Conservation (phyloP, 2,888 invertebrate genomes). For the Actias luna region DNA sequence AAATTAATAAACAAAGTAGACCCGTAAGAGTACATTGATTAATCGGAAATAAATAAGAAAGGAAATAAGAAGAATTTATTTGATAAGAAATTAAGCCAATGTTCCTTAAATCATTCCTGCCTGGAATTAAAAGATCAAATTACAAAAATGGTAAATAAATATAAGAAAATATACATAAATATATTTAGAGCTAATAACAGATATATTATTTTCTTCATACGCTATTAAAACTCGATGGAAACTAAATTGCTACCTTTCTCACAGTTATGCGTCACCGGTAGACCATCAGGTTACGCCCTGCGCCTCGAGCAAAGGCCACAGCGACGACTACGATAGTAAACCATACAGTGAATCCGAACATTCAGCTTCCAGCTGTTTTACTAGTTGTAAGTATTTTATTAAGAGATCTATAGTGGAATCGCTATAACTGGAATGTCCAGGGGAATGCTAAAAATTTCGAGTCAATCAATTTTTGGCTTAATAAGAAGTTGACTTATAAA, state of each 20-base stretch:
- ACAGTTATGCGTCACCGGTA: constrained; percentile 75
- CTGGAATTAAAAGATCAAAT: no score
- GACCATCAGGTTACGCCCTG: constrained; percentile 76
- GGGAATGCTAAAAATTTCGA: no score
- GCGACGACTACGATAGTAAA: constrained; percentile 76
- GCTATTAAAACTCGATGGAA: neutral
- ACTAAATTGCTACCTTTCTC: constrained; percentile 26
- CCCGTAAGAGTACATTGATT: no score
- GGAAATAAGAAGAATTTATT: no score
- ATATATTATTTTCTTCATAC: neutral
- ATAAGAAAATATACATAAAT: neutral
- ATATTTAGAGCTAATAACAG: neutral
- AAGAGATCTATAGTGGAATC: no score
- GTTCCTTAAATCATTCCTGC: no score
- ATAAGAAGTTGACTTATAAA: no score
- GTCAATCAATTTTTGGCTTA: no score
- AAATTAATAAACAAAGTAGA: no score
- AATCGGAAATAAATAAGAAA: no score
- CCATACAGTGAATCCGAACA: constrained; percentile 79
- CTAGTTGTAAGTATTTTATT: constrained; percentile 67
- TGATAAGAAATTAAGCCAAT: no score
- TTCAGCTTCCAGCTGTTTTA: constrained; percentile 76
- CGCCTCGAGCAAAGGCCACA: constrained; percentile 83
- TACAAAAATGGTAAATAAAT: neutral
- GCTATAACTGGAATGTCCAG: no score